These are phyloP conservation scores for Agrotis ipsilon DNA, from an alignment of 2,888 invertebrate genomes.

Conservation along the genomic window DNA sequence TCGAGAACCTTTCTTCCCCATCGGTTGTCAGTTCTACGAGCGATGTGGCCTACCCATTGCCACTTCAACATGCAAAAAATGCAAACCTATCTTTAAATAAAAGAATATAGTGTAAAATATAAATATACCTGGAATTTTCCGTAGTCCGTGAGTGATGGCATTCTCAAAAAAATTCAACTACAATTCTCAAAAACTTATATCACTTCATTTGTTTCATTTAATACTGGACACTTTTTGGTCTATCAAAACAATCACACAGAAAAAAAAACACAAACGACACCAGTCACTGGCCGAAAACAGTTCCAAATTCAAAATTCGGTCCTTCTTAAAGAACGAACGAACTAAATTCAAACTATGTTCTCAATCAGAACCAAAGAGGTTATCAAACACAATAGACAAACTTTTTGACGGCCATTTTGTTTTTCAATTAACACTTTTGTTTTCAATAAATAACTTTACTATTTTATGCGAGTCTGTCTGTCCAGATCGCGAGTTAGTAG, in stretches of 20 bases:
- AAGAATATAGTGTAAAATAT: too few species aligned
- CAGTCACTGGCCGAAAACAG: background rate
- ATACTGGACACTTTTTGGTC: background rate
- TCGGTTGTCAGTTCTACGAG: too few species aligned
- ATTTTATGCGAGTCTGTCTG: constrained; percentile 64
- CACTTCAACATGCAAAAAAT: too few species aligned
- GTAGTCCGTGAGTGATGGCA: too few species aligned
- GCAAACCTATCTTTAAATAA: too few species aligned
- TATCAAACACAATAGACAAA: background rate
- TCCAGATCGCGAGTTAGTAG: constrained; percentile 65
- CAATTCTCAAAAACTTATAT: background rate
- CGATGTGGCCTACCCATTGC: too few species aligned
- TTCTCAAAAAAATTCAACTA: too few species aligned
- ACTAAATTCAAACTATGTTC: constrained; percentile 37
- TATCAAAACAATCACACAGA: background rate
- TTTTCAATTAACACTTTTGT: constrained; percentile 14
- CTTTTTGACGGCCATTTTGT: constrained; percentile 18
- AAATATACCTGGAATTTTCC: too few species aligned
- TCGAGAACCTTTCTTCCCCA: too few species aligned
- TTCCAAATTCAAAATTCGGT: constrained; percentile 44
- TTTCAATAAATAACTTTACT: constrained; percentile 30
- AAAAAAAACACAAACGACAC: constrained; percentile 11
- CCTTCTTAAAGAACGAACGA: constrained; percentile 12
- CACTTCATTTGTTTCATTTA: background rate
- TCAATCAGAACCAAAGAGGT: constrained; percentile 27